A percentile compares a stretch with the other conserved stretches of the same genome.
Conservation (phyloP, 2,113 vertebrate genomes). For the Hippocampus guttulatus region DNA sequence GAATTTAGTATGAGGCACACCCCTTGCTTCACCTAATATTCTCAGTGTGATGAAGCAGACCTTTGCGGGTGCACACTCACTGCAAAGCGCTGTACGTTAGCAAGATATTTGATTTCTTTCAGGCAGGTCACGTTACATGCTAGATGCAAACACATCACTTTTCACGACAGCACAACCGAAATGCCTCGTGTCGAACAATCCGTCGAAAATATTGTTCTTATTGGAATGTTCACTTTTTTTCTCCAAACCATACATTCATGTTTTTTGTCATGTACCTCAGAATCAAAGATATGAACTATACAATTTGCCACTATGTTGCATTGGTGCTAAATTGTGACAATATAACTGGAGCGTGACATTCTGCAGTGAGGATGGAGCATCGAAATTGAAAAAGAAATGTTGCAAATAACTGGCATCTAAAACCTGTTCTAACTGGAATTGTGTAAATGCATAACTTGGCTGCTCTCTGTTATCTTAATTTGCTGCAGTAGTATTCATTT, state of each 20-base stretch:
- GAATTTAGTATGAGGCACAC: background rate
- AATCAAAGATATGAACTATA: background rate
- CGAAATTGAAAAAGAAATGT: too few species aligned
- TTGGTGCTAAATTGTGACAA: background rate
- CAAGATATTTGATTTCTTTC: constrained; percentile 4
- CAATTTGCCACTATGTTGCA: background rate
- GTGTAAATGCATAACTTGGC: background rate
- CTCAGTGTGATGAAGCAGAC: background rate
- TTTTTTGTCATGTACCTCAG: background rate
- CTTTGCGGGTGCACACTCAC: background rate
- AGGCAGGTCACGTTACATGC: constrained; percentile 2
- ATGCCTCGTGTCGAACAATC: background rate
- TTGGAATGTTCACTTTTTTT: background rate
- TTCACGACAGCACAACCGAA: background rate
- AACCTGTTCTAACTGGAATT: background rate
- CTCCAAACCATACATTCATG: background rate
- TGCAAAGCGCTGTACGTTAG: constrained; percentile 6
- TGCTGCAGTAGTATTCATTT: background rate
- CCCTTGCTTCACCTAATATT: too few species aligned
- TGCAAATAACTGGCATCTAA: background rate
- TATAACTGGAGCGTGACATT: background rate
- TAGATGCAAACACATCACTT: constrained; percentile 2
- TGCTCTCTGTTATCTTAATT: background rate
- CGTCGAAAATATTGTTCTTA: background rate
- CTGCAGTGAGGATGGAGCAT: background rate